Base-by-base conservation (phyloP, 2,113 vertebrate species). In the Peromyscus californicus region DNA sequence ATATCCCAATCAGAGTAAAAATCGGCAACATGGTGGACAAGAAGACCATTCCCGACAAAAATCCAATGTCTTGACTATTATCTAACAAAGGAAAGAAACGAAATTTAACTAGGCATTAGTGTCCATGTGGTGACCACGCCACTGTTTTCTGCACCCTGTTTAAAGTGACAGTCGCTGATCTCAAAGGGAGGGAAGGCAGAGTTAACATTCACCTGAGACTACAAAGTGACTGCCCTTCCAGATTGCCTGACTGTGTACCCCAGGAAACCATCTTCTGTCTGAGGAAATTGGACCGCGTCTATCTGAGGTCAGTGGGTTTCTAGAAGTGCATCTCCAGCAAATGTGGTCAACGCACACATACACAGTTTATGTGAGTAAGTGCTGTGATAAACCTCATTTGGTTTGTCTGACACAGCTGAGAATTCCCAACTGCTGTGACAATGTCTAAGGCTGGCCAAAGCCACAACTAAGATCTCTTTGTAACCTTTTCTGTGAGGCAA, bases 1-100 rank as follows among this genome's bases (percentile, higher is more conserved):
- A 96, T 95, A 98, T 97, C 59, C 96, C 96, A 17, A 95, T 11
- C 29, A 98, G 63, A 51, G 95, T 90, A 22, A 96, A 74, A 12
- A 97, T 0, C 0, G 98, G 98, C 0, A 98, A 10, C 0, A 21
- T 1, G 0, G 93, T 3, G 19, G 95, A 0, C 22, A 97, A 93
- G 95, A 97, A 6, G 22, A 98, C 88, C 92, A 98, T 97, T 16
- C 98, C 99, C 48, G 96, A 26, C 54, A 98, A n/a, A 89, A 98
- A 39, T 33, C 96, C 72, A 42, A 0, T 8, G 79, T 98, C 97
- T 1, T 92, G 76, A 29, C 48, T 72, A 22, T 89, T 90, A 79
- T 98, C 99, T 99, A 61, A 84, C 21, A 97, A 11, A 93, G 39
- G 75, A 91, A 95, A 0, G 45, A 80, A 92, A 84, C 97, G 39